phyloP scores from a whole-genome alignment of 2,797 vertebrate genomes.

The Enteromius fasciolatus region DNA sequence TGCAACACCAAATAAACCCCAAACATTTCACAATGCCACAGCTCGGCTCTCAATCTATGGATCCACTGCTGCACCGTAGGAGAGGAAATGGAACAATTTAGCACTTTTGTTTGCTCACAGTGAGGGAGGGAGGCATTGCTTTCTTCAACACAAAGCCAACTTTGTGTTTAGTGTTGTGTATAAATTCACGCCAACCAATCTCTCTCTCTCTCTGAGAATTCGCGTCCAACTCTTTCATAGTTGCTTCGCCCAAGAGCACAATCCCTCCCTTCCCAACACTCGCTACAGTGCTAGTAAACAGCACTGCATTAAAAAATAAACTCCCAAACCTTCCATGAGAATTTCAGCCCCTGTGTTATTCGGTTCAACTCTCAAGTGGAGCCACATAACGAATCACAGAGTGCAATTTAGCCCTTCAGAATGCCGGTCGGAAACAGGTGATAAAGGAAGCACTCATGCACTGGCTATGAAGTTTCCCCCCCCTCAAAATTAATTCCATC shows the following conservation, averaged over 20 bases:
- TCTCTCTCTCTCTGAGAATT: constrained; percentile 57
- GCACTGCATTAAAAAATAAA: constrained; percentile 90
- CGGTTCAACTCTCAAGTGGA: constrained; percentile 88
- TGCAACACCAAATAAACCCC: constrained; percentile 26
- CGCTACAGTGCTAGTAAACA: constrained; percentile 79
- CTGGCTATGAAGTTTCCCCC: constrained; percentile 84
- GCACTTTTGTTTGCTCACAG: constrained; percentile 65
- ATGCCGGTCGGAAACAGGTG: constrained; percentile 91
- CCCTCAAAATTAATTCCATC: constrained; percentile 96
- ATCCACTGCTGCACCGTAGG: constrained; percentile 51
- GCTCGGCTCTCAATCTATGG: constrained; percentile 46
- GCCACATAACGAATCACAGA: constrained; percentile 86
- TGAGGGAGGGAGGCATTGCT: constrained; percentile 56
- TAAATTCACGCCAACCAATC: constrained; percentile 74
- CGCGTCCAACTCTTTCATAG: constrained; percentile 41
- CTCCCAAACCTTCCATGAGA: constrained; percentile 88
- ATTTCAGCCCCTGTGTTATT: constrained; percentile 87
- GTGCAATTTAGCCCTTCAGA: constrained; percentile 89
- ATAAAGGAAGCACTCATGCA: constrained; percentile 89
- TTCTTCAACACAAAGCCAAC: constrained; percentile 77
- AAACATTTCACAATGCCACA: constrained; percentile 24
- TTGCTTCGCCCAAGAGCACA: constrained; percentile 45
- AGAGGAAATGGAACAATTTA: constrained; percentile 62
- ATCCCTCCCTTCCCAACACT: constrained; percentile 65
- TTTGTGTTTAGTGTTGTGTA: constrained; percentile 76